phyloP scores from a whole-genome alignment of 1,140 invertebrate species.

The Papilio aristodemus region DNA sequence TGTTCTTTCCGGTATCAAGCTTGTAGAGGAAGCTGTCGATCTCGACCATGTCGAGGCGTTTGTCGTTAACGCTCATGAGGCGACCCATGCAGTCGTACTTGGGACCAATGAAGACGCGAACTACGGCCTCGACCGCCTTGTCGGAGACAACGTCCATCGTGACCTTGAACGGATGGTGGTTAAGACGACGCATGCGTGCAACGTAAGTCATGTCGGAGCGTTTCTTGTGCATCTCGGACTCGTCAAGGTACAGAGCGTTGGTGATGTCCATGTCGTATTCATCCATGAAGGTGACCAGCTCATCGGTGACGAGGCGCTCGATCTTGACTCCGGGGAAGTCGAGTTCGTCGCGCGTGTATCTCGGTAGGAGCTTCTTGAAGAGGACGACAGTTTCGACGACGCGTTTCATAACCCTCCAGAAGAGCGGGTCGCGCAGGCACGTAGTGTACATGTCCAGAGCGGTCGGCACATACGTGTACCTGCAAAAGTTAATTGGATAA shows the following conservation, averaged over 20 bases:
- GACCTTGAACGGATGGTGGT: slow-evolving; percentile 82
- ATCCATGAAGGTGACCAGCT: slow-evolving; percentile 87
- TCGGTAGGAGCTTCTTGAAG: slow-evolving; percentile 78
- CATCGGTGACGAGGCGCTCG: slow-evolving; percentile 82
- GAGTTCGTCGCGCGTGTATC: slow-evolving; percentile 83
- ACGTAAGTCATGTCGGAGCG: slow-evolving; percentile 71
- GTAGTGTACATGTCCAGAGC: slow-evolving; percentile 78
- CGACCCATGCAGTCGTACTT: slow-evolving; percentile 81
- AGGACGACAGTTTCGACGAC: slow-evolving; percentile 76
- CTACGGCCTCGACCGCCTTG: slow-evolving; percentile 77
- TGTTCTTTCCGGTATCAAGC: slow-evolving; percentile 83
- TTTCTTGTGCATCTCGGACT: slow-evolving; percentile 65
- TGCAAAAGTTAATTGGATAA: slow-evolving; percentile 47
- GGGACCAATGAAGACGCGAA: slow-evolving; percentile 83
- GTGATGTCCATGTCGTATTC: slow-evolving; percentile 85
- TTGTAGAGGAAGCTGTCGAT: slow-evolving; percentile 85
- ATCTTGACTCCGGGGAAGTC: slow-evolving; percentile 83
- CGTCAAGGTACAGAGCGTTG: slow-evolving; percentile 81
- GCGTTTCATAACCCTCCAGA: slow-evolving; percentile 83
- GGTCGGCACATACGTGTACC: slow-evolving; percentile 72
- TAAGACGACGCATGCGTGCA: slow-evolving; percentile 75
- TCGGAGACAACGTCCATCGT: slow-evolving; percentile 82
- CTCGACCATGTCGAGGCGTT: slow-evolving; percentile 83
- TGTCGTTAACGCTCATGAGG: slow-evolving; percentile 78
- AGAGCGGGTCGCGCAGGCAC: slow-evolving; percentile 84